Percentiles rank a stretch among this genome's conserved stretches.
These are phyloP conservation scores for Papilio dardanus DNA, from an alignment of 1,140 invertebrate species.

Conservation along the genomic window DNA sequence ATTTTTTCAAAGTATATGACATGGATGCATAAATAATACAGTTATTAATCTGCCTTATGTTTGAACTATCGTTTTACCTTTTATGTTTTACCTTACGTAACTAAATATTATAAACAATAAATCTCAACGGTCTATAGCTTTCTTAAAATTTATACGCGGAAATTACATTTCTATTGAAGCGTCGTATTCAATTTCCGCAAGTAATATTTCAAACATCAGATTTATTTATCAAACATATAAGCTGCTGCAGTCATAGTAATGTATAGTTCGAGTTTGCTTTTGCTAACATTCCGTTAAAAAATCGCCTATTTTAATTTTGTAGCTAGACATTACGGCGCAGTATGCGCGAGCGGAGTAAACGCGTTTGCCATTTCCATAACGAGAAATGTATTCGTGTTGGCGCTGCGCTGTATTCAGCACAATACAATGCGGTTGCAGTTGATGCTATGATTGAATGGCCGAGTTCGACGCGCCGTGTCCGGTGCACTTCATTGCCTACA, in stretches of 20 bases:
- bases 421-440: slow-evolving; percentile 40
- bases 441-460: slow-evolving; percentile 36
- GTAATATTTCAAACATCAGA: neutral
- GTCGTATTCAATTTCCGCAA: neutral
- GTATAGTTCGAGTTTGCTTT: neutral
- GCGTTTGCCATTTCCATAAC: slow-evolving; percentile 17
- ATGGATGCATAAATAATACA: slow-evolving; percentile 7
- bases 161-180: neutral
- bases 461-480: slow-evolving; percentile 36
- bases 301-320: neutral
- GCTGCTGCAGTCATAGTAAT: too few relatives aligned
- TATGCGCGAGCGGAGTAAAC: neutral
- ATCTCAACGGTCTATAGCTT: neutral
- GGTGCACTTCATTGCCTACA: slow-evolving; percentile 36
- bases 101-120: neutral
- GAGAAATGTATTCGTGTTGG: slow-evolving; percentile 39
- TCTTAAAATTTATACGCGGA: slow-evolving; percentile 2
- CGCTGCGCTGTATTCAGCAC: slow-evolving; percentile 31
- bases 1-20: neutral
- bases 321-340: slow-evolving; percentile 7
- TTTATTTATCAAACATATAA: neutral
- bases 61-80: neutral
- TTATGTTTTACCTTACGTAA: neutral
- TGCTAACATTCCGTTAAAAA: neutral
- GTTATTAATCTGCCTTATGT: neutral